phyloP scores from a whole-genome alignment of 1,140 invertebrate species.

The Colletes gigas region DNA sequence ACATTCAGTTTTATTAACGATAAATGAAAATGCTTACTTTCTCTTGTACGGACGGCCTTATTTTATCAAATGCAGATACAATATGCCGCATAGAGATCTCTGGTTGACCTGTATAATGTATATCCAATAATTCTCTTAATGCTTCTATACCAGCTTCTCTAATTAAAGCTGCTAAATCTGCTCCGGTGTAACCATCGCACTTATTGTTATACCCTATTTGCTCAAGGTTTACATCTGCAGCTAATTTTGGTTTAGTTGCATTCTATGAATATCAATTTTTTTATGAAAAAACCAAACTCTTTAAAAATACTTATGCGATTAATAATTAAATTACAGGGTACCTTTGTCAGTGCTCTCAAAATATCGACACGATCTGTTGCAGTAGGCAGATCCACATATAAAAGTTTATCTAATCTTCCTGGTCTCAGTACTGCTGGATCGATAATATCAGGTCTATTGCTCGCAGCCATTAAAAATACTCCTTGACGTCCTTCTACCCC shows the following conservation, averaged over 20 bases:
- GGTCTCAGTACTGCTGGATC: constrained; percentile 97
- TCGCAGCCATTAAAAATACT: constrained; percentile 97
- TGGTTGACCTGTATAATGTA: constrained; percentile 58
- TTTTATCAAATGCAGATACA: constrained; percentile 86
- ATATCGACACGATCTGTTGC: constrained; percentile 92
- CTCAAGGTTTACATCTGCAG: constrained; percentile 89
- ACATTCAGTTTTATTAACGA: not conserved
- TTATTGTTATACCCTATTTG: constrained; percentile 84
- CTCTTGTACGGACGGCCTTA: constrained; percentile 89
- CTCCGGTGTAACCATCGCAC: constrained; percentile 93
- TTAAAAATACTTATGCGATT: not conserved
- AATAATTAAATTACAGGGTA: constrained; percentile 66
- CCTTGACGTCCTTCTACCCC: constrained; percentile 94
- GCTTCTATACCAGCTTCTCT: constrained; percentile 91
- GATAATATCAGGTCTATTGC: constrained; percentile 98
- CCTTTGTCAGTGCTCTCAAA: constrained; percentile 94
- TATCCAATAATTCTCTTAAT: constrained; percentile 85
- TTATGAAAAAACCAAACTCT: constrained; percentile 20
- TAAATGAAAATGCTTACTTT: constrained; percentile 81
- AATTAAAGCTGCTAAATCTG: constrained; percentile 94
- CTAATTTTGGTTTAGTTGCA: constrained; percentile 88
- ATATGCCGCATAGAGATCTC: constrained; percentile 83
- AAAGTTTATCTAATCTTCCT: constrained; percentile 95
- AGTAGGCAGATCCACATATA: constrained; percentile 96
- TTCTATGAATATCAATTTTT: constrained; percentile 80